Conservation (phyloP, 2,797 vertebrate genomes). For the Hapalemur alaotrensis region DNA sequence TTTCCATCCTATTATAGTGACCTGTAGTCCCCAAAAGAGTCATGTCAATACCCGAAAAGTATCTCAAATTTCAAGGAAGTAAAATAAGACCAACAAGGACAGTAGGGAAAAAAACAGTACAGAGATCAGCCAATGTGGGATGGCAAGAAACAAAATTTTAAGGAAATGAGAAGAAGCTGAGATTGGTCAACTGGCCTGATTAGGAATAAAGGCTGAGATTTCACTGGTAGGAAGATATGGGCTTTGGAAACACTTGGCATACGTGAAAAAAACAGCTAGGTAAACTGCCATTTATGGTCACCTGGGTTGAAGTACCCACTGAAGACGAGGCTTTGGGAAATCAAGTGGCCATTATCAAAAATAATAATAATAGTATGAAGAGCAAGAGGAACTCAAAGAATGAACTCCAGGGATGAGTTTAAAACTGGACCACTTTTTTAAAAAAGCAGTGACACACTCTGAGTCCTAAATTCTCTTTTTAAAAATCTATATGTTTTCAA, state of each 20-base stretch:
- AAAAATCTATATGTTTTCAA: neutral
- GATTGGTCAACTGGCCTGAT: neutral
- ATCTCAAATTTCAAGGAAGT: neutral
- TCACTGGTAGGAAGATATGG: neutral
- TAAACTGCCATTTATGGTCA: neutral
- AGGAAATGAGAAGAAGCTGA: slow-evolving; percentile 1
- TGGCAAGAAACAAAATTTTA: neutral
- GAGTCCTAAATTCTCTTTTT: slow-evolving; percentile 13
- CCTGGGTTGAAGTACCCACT: neutral
- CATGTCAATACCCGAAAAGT: neutral
- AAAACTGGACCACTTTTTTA: neutral
- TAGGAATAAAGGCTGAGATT: neutral
- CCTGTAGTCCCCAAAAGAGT: neutral
- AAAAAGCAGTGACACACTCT: neutral
- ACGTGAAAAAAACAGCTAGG: neutral
- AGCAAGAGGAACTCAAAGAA: neutral
- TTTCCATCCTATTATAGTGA: neutral
- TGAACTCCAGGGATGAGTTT: neutral
- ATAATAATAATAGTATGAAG: neutral
- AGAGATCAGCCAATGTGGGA: neutral
- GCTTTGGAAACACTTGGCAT: neutral
- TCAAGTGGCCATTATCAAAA: neutral
- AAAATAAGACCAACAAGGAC: neutral
- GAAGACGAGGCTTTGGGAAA: slow-evolving; percentile 1
- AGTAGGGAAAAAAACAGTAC: neutral